These are phyloP conservation scores for Pseudocheirus occidentalis DNA, from an alignment of 2,797 vertebrate species.

Conservation along the genomic window DNA sequence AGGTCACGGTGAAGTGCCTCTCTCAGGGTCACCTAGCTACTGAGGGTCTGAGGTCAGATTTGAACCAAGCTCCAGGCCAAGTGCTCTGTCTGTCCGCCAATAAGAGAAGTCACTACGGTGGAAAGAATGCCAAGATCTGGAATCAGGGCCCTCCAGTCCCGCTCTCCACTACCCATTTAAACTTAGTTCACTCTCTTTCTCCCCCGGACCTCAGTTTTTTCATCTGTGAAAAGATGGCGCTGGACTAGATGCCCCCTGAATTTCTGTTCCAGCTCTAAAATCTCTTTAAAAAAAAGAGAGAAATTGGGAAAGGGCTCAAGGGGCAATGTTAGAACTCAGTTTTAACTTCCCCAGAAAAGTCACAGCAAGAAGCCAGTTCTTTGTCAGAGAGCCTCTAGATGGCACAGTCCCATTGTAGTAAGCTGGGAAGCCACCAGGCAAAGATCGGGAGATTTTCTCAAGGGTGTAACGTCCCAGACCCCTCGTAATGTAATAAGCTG, in stretches of 20 bases:
- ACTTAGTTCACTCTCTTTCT: constrained; percentile 15
- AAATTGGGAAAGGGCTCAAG: too few species aligned
- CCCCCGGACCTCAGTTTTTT: constrained; percentile 20
- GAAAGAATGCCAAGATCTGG: constrained; percentile 18
- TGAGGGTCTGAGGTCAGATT: neutral
- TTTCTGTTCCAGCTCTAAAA: neutral
- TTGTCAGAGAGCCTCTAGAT: constrained; percentile 41
- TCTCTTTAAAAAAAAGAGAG: neutral
- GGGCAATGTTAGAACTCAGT: neutral
- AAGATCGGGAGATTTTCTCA: neutral
- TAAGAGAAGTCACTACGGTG: neutral
- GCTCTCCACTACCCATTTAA: constrained; percentile 9
- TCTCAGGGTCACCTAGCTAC: neutral
- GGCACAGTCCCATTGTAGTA: constrained; percentile 34
- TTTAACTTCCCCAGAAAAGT: fast-evolving
- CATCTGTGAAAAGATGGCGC: constrained; percentile 20
- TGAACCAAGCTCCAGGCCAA: neutral
- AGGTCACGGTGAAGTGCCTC: neutral
- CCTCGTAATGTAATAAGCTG: fast-evolving
- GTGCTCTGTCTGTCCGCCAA: neutral
- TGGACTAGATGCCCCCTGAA: neutral
- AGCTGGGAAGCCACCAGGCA: fast-evolving
- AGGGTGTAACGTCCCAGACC: fast-evolving
- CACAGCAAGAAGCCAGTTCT: fast-evolving
- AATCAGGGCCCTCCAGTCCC: constrained; percentile 15